Evolutionary conservation across 2,888 invertebrate genomes (phyloP), one percentile per base, ranked within the genome.

Genomic region (Synanthedon tipuliformis): DNA sequence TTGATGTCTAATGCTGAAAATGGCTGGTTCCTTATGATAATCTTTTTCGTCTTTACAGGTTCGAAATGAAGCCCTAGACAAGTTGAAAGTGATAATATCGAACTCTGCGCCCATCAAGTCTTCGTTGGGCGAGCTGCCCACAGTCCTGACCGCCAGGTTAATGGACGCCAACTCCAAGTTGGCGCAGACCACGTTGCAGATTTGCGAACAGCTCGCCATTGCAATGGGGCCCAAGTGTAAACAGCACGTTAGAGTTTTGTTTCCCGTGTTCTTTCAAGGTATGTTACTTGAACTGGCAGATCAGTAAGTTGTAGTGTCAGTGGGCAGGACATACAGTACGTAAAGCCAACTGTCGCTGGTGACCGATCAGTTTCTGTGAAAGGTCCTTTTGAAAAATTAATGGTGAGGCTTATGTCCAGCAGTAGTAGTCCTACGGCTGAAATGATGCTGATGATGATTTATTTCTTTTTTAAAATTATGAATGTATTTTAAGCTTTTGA

Each of bases 91-190:
- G 1, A 92, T 96, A 48, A 84, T 96, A 41, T 89, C 82, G 15
- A 94, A 92, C 52, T 93, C 94, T 0, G 92, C 94, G 61, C 91
- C 94, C 8, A 95, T 98, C 58, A 95, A 94, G 63, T 85, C 94
- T 0, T 91, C 92, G 13, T 89, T 98, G 48, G 97, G 96, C 0
- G 96, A 96, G 69, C 78, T 97, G 41, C 94, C 96, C 0, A 92
- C 93, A 52, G 93, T 94, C 0, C 76, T 98, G 11, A 91, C 92
- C 0, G 90, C 91, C 0, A 89, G 98, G 1, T 84, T 98, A 13
- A 84, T 92, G 0, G 98, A 98, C 73, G 96, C 96, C 50, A 98
- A 98, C 83, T 95, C 95, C 23, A 97, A 96, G 77, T 90, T 98
- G 59, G 95, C 95, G 0, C 94, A 94, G 66, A 92, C 92, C 13